Conservation (phyloP, 2,797 vertebrate species). For the Bradypodion pumilum region DNA sequence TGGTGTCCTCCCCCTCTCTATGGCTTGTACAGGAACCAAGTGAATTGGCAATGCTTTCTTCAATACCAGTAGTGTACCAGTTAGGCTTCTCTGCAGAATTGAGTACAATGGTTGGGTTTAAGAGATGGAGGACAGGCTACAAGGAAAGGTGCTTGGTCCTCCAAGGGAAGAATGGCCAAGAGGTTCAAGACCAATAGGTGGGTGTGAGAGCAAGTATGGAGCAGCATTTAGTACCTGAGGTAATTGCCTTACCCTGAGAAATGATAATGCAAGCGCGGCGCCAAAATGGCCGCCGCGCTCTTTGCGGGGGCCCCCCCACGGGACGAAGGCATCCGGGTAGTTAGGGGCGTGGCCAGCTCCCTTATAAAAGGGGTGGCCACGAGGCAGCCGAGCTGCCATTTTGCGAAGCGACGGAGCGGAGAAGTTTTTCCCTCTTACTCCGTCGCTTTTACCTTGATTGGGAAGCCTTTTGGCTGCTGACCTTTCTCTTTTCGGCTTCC, state of each 20-base stretch:
- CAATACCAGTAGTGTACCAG: neutral
- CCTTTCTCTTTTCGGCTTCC: too few relatives aligned
- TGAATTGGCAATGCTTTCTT: neutral
- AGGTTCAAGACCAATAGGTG: neutral
- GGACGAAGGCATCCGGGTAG: too few relatives aligned
- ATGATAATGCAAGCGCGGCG: neutral
- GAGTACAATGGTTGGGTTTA: neutral
- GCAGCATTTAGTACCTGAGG: neutral
- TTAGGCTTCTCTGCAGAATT: neutral
- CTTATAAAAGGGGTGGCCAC: too few relatives aligned
- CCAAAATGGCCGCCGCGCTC: too few relatives aligned
- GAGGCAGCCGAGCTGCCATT: too few relatives aligned
- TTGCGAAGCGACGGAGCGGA: too few relatives aligned
- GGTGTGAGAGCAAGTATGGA: neutral
- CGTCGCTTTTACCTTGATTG: too few relatives aligned
- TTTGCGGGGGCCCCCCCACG: too few relatives aligned
- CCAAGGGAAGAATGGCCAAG: neutral
- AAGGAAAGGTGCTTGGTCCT: neutral
- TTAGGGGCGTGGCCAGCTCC: too few relatives aligned
- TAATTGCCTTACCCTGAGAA: neutral
- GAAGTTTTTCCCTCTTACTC: too few relatives aligned
- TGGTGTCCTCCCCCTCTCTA: neutral
- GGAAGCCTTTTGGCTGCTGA: too few relatives aligned
- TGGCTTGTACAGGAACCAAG: neutral
- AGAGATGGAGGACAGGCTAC: neutral